Conservation (phyloP, 2,113 vertebrate genomes). For the Peromyscus leucopus region DNA sequence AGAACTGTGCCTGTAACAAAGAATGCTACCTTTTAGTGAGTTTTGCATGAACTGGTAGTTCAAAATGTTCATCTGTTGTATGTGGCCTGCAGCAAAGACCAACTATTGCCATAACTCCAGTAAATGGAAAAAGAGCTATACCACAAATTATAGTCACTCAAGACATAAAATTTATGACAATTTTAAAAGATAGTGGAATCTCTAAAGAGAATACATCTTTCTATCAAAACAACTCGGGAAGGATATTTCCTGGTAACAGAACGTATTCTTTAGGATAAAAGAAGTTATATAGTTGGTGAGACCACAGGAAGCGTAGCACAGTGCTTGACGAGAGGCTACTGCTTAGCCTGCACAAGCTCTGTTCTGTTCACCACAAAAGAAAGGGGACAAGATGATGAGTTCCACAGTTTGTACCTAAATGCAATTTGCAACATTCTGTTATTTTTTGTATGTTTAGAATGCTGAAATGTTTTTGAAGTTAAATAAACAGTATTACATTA, state of each 20-base stretch:
- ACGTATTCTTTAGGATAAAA: neutral
- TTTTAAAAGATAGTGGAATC: slow-evolving; percentile 41
- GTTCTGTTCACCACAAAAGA: neutral
- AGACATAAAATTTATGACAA: neutral
- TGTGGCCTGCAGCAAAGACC: neutral
- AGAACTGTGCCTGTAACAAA: neutral
- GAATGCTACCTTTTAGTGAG: neutral
- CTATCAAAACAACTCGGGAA: slow-evolving; percentile 5
- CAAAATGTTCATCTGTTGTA: neutral
- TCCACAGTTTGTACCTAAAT: slow-evolving; percentile 85
- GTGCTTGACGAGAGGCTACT: neutral
- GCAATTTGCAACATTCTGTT: slow-evolving; percentile 88
- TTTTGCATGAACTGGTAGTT: slow-evolving; percentile 13
- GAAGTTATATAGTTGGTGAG: neutral
- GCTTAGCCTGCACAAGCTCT: too few species aligned
- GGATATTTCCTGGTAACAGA: slow-evolving; percentile 14
- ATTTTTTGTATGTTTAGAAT: slow-evolving; percentile 93
- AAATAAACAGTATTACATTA: slow-evolving; percentile 95
- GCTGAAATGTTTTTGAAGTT: slow-evolving; percentile 94
- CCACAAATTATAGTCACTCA: slow-evolving; percentile 4
- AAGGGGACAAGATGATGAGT: neutral
- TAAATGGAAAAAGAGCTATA: neutral
- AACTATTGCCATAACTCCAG: neutral
- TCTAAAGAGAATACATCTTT: slow-evolving; percentile 8
- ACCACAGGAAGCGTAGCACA: neutral